Conservation (phyloP, 1,140 invertebrate genomes). For the Propsilocerus akamusi region DNA sequence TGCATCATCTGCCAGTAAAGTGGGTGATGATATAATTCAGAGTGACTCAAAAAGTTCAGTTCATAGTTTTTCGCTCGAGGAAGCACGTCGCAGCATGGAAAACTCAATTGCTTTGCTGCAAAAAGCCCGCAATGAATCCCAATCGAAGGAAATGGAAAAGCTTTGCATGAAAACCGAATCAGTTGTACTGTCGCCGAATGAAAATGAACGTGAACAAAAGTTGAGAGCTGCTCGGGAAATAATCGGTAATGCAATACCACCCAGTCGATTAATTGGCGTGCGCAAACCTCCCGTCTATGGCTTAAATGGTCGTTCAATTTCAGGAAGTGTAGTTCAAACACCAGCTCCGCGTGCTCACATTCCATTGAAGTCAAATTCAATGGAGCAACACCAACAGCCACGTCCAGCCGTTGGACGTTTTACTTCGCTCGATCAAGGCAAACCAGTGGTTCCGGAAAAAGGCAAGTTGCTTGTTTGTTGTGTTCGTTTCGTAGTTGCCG, state of each 20-base stretch:
- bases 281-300: slow-evolving; percentile 31
- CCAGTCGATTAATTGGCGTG: slow-evolving; percentile 9
- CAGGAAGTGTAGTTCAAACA: slow-evolving; percentile 7
- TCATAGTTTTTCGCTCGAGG: slow-evolving; percentile 17
- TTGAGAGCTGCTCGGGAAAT: slow-evolving; percentile 33
- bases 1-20: slow-evolving; percentile 7
- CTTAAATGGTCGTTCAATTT: slow-evolving; percentile 26
- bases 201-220: slow-evolving; percentile 27
- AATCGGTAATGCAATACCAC: slow-evolving; percentile 32
- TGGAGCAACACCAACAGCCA: neutral
- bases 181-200: slow-evolving; percentile 18
- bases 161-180: slow-evolving; percentile 22
- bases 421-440: neutral
- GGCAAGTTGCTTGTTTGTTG: neutral
- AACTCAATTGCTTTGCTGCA: slow-evolving; percentile 25
- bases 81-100: slow-evolving; percentile 24
- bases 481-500: neutral
- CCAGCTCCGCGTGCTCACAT: neutral
- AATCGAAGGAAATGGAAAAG: slow-evolving; percentile 20
- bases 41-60: slow-evolving; percentile 22
- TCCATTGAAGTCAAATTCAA: slow-evolving; percentile 10
- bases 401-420: neutral
- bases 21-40: slow-evolving; percentile 11
- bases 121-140: slow-evolving; percentile 24
- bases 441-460: neutral